Percentiles rank a stretch among this genome's conserved stretches.
These are phyloP conservation scores for Actenoides lindsayi DNA, from an alignment of 2,113 vertebrate genomes.

Conservation along the genomic window DNA sequence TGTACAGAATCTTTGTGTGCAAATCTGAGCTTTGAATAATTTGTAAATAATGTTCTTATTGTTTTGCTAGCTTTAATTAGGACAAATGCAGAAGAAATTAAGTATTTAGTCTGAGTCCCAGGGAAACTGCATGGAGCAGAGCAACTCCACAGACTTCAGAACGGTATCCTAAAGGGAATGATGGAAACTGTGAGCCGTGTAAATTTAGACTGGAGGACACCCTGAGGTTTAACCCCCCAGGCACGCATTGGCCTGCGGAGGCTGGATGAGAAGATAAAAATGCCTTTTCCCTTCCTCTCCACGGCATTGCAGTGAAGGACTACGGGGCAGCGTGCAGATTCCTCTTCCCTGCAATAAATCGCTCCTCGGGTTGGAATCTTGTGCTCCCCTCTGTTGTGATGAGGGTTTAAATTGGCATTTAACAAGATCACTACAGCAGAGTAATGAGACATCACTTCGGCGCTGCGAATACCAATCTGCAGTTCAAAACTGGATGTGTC, in stretches of 20 bases:
- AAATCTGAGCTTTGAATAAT: not conserved
- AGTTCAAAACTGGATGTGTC: not conserved
- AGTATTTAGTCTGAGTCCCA: conserved; percentile 29
- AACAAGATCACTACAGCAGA: not conserved
- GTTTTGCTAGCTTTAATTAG: conserved; percentile 38
- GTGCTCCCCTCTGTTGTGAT: not conserved
- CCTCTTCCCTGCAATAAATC: not conserved
- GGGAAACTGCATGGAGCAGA: not conserved
- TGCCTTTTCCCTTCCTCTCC: not conserved
- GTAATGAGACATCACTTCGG: conserved; percentile 4
- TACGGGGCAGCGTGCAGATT: not conserved
- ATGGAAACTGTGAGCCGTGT: conserved; percentile 16
- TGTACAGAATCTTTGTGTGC: not conserved
- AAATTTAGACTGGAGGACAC: conserved; percentile 15
- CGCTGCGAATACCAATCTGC: not conserved
- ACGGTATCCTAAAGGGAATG: not conserved
- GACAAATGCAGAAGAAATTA: not conserved
- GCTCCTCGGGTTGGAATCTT: not conserved
- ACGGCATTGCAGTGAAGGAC: not conserved
- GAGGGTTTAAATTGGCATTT: not conserved
- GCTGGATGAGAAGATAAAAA: not conserved
- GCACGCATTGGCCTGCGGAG: not conserved
- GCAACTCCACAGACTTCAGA: not conserved
- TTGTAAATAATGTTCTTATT: conserved; percentile 10
- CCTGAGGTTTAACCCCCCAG: not conserved